Evolutionary conservation across 2,113 vertebrate genomes (phyloP), one percentile per base, ranked within the genome.

Genomic region (Chaenogobius annularis): DNA sequence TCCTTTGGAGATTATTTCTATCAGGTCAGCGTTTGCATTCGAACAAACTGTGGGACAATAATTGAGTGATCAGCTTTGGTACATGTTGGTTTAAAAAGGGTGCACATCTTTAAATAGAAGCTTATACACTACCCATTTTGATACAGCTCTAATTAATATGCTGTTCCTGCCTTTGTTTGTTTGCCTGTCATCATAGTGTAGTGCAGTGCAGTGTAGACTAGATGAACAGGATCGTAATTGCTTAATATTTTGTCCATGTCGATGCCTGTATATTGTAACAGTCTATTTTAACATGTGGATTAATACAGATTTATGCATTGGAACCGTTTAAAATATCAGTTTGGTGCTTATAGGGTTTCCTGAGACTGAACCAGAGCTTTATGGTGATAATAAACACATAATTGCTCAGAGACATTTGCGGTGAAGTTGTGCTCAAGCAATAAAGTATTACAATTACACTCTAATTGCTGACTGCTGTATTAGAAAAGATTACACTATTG

Each of bases 301-400:
- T 64, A 64, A 44, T 40, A 64, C n/a, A 44, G 35, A 64, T 43
- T 43, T n/a, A n/a, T 31, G 14, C 15, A 35, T 61, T 17, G 26
- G 58, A 26, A 64, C 17, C n/a, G n/a, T 10, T 64, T 64, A 62
- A 35, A 64, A 10, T 35, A 64, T 64, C 31, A 43, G n/a, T 19
- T n/a, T 40, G 17, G 61, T 44, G 62, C n/a, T 44, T 44, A 6
- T 43, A 20, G 37, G 40, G 20, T 64, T 64, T 64, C 40, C 35
- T 64, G 5, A 44, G 40, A 64, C 37, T 64, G 62, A 40, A 64
- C 37, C 62, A 64, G 19, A 17, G 35, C 62, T 64, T 64, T 64
- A 44, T 64, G 62, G 23, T 35, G 26, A 61, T 61, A 61, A 61
- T 61, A 61, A 61, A 61, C 13, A 35, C 58, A 35, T 61, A 61